Evolutionary conservation across 1,140 invertebrate genomes (phyloP).

Genomic region (Eriosoma lanigerum): DNA sequence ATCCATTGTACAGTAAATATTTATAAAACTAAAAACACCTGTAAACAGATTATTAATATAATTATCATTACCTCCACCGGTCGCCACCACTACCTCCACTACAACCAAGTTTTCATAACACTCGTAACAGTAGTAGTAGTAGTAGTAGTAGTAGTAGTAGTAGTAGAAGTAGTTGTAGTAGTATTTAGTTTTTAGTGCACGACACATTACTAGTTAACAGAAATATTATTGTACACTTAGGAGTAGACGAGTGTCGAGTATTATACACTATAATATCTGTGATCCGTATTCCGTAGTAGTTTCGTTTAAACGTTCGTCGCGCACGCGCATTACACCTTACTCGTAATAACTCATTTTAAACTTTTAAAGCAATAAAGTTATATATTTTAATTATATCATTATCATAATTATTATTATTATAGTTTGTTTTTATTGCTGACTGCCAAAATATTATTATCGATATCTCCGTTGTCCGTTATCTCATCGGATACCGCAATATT

Average conservation of each 20-base stretch:
- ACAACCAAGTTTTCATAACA: no score
- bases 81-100: neutral
- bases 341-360: neutral
- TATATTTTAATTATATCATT: no score
- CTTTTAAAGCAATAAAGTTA: no score
- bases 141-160: neutral
- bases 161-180: neutral
- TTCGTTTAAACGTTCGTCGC: conserved; percentile 9
- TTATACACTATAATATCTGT: no score
- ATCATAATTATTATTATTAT: neutral
- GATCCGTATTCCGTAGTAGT: no score
- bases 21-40: no score
- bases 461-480: neutral
- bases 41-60: no score
- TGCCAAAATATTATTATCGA: neutral
- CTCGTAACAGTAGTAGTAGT: neutral
- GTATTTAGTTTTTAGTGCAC: no score
- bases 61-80: neutral
- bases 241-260: neutral
- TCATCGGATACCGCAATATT: neutral
- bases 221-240: no score
- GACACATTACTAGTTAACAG: no score
- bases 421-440: neutral
- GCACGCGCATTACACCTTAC: no score
- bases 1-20: no score